Evolutionary conservation across 1,140 invertebrate species (phyloP).

Genomic region (Pemphigus obesinymphae): DNA sequence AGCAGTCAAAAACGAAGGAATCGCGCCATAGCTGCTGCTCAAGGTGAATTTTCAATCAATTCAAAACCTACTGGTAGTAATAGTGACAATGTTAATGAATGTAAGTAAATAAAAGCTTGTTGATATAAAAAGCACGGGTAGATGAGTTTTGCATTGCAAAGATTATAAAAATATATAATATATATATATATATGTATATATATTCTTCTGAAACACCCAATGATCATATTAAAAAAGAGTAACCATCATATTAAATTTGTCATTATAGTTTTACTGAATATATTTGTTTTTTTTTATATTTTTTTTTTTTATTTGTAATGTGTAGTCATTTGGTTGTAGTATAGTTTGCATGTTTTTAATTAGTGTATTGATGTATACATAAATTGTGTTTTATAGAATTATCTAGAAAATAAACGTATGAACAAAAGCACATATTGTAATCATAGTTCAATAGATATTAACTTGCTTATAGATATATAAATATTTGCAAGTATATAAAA

Average conservation of each 20-base stretch:
- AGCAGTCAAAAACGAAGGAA: slow-evolving; percentile 37
- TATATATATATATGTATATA: neutral
- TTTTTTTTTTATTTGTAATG: neutral
- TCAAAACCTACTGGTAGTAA: neutral
- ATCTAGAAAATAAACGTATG: neutral
- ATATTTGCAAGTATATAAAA: neutral
- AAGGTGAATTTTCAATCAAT: slow-evolving; percentile 18
- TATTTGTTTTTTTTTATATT: neutral
- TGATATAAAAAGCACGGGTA: neutral
- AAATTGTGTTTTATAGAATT: neutral
- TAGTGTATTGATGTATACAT: neutral
- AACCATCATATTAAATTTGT: neutral
- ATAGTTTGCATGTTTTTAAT: neutral
- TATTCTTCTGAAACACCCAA: neutral
- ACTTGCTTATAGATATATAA: no score
- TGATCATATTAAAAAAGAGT: neutral
- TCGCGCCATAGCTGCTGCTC: slow-evolving; percentile 36
- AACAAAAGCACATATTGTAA: neutral
- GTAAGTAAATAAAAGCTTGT: slow-evolving; percentile 21
- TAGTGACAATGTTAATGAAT: neutral
- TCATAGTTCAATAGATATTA: neutral
- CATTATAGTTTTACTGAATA: neutral
- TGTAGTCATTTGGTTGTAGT: neutral
- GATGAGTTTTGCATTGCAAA: neutral
- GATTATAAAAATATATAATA: neutral